Base-by-base conservation (phyloP, 2,113 vertebrate genomes). In the Aphyosemion australe region DNA sequence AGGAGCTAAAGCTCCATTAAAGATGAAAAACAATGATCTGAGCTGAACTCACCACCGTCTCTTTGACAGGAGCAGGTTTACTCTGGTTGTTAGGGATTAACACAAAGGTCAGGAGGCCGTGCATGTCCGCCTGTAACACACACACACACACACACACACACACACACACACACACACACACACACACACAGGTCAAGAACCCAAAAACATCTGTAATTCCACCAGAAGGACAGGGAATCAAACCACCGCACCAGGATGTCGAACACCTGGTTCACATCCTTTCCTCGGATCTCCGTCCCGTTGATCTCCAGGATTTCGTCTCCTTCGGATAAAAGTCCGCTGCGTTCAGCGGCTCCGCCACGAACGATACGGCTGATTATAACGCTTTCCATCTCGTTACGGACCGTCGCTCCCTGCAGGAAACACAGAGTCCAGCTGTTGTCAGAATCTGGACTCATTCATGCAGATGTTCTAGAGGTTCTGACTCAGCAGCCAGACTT, bases 181-280 rank as follows among this genome's bases (percentile, higher is more conserved):
- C 13, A 6, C 21, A 90, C 46, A 99, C 92, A 61, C 99, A 99
- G 65, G 95, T 97, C 89, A 99, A 87, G 26, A 95, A 86, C 18
- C 78, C 4, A 53, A 9, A 14, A 31, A 49, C 39, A 34, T 8
- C 26, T 26, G 3, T 26, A 26, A 26, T 26, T 26, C 26, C 26
- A 26, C 5, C 26, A 26, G 26, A 26, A 5, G 26, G 26, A 26
- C 26, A 26, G 26, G 26, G 26, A 26, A 6, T 10, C 12, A 34
- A 15, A 16, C 1, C 3, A 6, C 32, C 32, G 3, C 1, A 99
- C 97, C 88, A 99, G 84, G 66, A 99, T 94, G 75, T 99, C 97
- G 84, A 99, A 99, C 78, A 99, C 97, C 73, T 99, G 96, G 85
- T 99, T 99, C 87, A 99, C 97, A 61, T 99, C 97, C 83, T 97